Evolutionary conservation across 2,797 vertebrate genomes (phyloP).

Genomic region (Centroberyx gerrardi): DNA sequence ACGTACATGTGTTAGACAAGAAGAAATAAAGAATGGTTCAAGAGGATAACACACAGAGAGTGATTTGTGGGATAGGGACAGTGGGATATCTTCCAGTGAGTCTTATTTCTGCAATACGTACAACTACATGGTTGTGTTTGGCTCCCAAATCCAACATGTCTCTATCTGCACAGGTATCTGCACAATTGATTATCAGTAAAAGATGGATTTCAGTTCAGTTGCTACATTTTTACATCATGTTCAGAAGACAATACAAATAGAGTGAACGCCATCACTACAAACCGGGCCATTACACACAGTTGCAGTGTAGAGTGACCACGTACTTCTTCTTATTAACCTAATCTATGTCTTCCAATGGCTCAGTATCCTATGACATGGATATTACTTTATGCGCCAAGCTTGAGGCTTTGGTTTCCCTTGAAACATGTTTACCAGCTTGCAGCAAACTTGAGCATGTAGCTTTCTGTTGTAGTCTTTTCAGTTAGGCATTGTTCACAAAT

Average conservation of each 20-base stretch:
- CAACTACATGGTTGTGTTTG: not conserved
- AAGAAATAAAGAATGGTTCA: constrained; percentile 10
- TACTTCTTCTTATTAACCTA: not conserved
- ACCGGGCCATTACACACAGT: not conserved
- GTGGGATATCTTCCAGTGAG: not conserved
- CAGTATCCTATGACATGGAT: not conserved
- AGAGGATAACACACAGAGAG: not conserved
- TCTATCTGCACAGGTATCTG: not conserved
- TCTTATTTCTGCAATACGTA: not conserved
- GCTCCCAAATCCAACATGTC: not conserved
- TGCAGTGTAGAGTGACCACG: not conserved
- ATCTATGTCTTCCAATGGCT: not conserved
- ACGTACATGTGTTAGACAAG: not conserved
- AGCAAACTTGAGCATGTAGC: not conserved
- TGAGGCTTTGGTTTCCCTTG: not conserved
- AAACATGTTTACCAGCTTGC: not conserved
- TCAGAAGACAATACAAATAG: too few relatives aligned
- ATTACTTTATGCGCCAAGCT: not conserved
- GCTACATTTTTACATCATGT: not conserved
- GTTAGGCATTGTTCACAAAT: not conserved
- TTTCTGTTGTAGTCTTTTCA: not conserved
- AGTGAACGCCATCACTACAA: too few relatives aligned
- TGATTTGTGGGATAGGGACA: not conserved
- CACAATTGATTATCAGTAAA: not conserved
- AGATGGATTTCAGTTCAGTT: not conserved